phyloP scores from a whole-genome alignment of 2,113 vertebrate species.

The Myocastor coypus region DNA sequence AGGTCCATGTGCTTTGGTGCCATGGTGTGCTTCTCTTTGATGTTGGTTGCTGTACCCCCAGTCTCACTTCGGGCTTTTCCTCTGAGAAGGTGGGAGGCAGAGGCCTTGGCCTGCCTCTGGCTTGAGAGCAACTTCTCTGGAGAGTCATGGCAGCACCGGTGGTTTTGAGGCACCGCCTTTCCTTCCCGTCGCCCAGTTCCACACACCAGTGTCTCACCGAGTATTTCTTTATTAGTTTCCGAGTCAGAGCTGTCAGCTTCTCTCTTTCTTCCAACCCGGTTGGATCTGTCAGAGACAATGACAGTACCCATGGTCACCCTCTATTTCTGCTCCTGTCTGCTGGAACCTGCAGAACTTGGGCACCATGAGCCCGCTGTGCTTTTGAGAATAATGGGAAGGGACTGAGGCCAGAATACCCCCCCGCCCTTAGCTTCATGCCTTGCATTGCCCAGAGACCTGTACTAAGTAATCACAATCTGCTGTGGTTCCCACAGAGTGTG shows the following conservation, averaged over 20 bases:
- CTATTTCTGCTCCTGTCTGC: neutral
- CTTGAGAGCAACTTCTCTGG: neutral
- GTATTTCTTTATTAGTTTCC: neutral
- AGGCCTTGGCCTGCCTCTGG: accelerated
- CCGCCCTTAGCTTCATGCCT: no score
- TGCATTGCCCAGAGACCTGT: neutral
- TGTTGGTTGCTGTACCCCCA: neutral
- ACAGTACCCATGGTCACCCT: neutral
- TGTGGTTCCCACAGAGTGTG: neutral
- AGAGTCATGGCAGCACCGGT: neutral
- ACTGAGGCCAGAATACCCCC: neutral
- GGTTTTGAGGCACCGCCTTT: neutral
- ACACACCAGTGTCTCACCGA: neutral
- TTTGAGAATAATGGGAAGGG: neutral
- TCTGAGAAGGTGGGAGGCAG: accelerated
- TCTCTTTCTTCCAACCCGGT: neutral
- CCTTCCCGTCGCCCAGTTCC: neutral
- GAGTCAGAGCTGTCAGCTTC: neutral
- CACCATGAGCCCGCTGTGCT: neutral
- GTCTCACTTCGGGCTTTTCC: neutral
- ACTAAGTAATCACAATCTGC: neutral
- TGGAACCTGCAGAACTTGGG: neutral
- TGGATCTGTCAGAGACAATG: neutral
- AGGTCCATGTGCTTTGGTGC: neutral
- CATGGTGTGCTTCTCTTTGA: neutral